A percentile compares a stretch with the other conserved stretches of the same genome.
Evolutionary conservation across 1,140 invertebrate genomes (phyloP).

Genomic region (Lasioglossum baleicum): DNA sequence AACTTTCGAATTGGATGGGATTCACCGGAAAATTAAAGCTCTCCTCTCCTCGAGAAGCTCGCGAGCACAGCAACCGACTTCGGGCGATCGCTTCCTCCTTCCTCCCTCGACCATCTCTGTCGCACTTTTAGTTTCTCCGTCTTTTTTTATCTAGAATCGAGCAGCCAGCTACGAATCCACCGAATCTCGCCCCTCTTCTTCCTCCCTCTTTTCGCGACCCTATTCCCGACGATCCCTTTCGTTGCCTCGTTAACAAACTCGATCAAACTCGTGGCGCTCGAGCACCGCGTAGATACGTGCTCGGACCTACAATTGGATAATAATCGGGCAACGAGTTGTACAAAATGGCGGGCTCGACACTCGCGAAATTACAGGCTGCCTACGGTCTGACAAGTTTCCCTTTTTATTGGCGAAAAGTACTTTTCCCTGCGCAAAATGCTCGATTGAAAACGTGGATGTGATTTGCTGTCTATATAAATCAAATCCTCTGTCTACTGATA

Average conservation of each 20-base stretch:
- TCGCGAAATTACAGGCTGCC: too few relatives aligned
- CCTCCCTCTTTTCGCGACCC: neutral
- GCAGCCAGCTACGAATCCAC: neutral
- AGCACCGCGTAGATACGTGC: neutral
- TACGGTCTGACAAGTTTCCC: too few relatives aligned
- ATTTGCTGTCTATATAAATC: too few relatives aligned
- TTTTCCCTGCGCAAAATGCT: too few relatives aligned
- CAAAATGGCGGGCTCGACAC: too few relatives aligned
- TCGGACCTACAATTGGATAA: neutral
- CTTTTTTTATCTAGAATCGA: constrained; percentile 11
- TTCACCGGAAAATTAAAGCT: constrained; percentile 58
- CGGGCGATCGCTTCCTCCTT: neutral
- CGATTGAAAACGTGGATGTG: too few relatives aligned
- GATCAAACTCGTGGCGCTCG: neutral
- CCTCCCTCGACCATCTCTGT: neutral
- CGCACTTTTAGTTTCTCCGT: neutral
- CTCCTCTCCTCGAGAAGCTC: constrained; percentile 20
- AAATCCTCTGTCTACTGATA: too few relatives aligned
- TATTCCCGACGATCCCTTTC: neutral
- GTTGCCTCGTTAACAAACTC: neutral
- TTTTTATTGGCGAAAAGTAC: too few relatives aligned
- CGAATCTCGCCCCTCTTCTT: constrained; percentile 11
- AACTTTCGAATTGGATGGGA: constrained; percentile 38
- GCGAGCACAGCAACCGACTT: neutral
- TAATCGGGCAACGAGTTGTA: neutral